Evolutionary conservation across 2,113 vertebrate species (phyloP).

Genomic region (Amphilophus citrinellus): DNA sequence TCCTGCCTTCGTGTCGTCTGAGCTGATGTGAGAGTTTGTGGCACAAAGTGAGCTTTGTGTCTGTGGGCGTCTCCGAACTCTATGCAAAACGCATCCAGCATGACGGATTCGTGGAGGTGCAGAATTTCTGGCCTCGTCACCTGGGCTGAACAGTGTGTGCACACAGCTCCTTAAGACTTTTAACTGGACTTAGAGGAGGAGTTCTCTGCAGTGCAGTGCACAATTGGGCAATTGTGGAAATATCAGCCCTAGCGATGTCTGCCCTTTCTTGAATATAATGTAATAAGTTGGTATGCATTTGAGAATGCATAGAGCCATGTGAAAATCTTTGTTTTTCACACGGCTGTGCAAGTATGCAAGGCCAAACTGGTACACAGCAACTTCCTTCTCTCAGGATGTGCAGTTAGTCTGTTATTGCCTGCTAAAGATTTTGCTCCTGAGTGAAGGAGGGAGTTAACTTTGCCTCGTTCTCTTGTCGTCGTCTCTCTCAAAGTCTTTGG

Average conservation of each 20-base stretch:
- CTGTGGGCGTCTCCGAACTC: constrained; percentile 17
- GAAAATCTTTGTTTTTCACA: background rate
- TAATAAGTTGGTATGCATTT: background rate
- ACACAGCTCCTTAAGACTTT: constrained; percentile 7
- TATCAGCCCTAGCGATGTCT: background rate
- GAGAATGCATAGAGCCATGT: background rate
- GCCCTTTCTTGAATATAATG: background rate
- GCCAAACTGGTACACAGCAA: background rate
- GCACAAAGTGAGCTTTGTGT: constrained; percentile 53
- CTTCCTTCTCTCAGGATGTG: background rate
- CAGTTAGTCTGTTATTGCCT: background rate
- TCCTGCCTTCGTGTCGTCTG: constrained; percentile 12
- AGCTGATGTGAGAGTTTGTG: constrained; percentile 13
- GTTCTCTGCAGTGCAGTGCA: background rate
- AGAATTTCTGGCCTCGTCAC: constrained; percentile 45
- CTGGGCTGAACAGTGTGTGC: constrained; percentile 25
- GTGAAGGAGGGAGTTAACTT: background rate
- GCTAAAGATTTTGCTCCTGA: background rate
- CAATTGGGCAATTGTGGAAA: background rate
- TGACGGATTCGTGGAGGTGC: constrained; percentile 61
- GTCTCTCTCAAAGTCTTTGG: no score
- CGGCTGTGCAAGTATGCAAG: background rate
- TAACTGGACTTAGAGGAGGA: background rate
- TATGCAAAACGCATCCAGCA: background rate
- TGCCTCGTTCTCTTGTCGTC: background rate